Evolutionary conservation across 2,797 vertebrate species (phyloP).

Genomic region (Enteromius radiatus): DNA sequence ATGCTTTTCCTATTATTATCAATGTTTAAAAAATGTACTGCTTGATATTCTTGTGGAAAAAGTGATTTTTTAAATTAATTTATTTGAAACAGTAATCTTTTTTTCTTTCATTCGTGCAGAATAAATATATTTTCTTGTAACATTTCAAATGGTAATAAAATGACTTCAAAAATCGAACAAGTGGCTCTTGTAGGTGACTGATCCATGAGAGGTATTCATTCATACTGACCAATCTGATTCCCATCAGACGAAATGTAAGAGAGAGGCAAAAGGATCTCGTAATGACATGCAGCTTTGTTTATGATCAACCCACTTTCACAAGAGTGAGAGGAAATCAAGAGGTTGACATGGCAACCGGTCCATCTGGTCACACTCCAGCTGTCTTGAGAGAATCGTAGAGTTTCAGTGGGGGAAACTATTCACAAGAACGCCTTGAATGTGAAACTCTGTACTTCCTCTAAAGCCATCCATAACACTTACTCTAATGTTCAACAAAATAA

Average conservation of each 20-base stretch:
- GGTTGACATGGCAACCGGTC: conserved; percentile 73
- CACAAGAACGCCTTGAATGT: conserved; percentile 63
- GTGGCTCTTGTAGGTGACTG: not conserved
- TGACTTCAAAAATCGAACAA: not conserved
- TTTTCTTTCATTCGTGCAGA: not conserved
- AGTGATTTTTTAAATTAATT: not conserved
- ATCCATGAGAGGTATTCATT: not conserved
- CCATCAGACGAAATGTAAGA: conserved; percentile 29
- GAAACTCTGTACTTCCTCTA: conserved; percentile 40
- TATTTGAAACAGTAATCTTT: not conserved
- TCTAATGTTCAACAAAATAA: conserved; percentile 37
- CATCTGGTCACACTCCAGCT: conserved; percentile 73
- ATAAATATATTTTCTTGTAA: not conserved
- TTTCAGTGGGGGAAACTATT: conserved; percentile 57
- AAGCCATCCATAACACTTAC: conserved; percentile 45
- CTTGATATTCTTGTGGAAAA: not conserved
- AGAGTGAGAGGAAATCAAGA: conserved; percentile 64
- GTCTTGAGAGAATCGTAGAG: conserved; percentile 62
- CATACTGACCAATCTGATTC: not conserved
- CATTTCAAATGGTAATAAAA: not conserved
- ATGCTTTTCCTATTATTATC: not conserved
- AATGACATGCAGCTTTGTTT: conserved; percentile 57
- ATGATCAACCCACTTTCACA: conserved; percentile 60
- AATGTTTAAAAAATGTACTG: not conserved
- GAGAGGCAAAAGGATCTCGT: not conserved